Conservation (phyloP, 2,797 vertebrate genomes). For the Sebastes vulpes region DNA sequence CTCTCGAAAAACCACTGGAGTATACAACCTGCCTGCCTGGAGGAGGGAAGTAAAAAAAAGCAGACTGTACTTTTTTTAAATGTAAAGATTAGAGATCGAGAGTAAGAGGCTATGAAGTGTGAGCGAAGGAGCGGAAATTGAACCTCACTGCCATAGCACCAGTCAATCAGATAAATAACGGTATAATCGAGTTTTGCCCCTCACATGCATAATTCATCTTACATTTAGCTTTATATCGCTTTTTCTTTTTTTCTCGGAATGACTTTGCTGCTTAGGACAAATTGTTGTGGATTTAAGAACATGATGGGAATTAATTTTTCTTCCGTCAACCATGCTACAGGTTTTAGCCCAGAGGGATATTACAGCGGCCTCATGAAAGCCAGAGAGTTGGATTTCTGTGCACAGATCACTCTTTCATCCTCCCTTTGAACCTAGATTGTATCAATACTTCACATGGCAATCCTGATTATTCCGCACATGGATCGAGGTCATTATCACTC, state of each 20-base stretch:
- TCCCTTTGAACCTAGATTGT: slow-evolving; percentile 46
- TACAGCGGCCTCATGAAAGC: slow-evolving; percentile 43
- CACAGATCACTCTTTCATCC: slow-evolving; percentile 48
- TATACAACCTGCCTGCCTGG: slow-evolving; percentile 37
- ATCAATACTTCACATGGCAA: slow-evolving; percentile 45
- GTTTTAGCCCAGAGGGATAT: slow-evolving; percentile 52
- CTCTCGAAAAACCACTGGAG: slow-evolving; percentile 33
- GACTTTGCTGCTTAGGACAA: slow-evolving; percentile 78
- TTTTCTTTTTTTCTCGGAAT: slow-evolving; percentile 37
- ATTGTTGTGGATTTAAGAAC: slow-evolving; percentile 76
- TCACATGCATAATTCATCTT: slow-evolving; percentile 85
- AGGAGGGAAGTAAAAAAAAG: slow-evolving; percentile 8
- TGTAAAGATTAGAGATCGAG: slow-evolving; percentile 83
- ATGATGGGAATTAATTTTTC: slow-evolving; percentile 65
- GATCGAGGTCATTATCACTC: slow-evolving; percentile 45
- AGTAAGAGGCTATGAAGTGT: slow-evolving; percentile 84
- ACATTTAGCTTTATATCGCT: slow-evolving; percentile 67
- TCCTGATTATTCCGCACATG: slow-evolving; percentile 30
- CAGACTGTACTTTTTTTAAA: slow-evolving; percentile 70
- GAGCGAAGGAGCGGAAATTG: slow-evolving; percentile 89
- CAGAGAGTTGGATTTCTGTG: slow-evolving; percentile 23
- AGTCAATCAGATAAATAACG: slow-evolving; percentile 91
- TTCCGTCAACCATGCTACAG: slow-evolving; percentile 52
- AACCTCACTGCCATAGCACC: slow-evolving; percentile 85
- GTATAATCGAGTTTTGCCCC: slow-evolving; percentile 86